A percentile compares a stretch with the other conserved stretches of the same genome.
Conservation (phyloP, 64 coral and sea anemone species). For the Stylophora pistillata region DNA sequence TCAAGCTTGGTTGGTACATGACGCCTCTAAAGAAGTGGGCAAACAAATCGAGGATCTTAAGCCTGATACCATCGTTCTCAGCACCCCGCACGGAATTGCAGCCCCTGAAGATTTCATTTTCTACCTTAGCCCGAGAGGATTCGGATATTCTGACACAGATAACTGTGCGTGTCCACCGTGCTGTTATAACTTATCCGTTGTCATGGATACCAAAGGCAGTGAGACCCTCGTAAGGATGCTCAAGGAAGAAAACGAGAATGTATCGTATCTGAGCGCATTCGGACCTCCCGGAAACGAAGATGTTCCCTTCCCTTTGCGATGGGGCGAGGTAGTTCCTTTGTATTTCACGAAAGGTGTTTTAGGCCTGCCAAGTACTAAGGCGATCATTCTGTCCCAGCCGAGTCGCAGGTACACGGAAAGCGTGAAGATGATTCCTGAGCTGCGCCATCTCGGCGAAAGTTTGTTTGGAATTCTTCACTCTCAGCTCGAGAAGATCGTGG, state of each 20-base stretch:
- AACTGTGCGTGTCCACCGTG: constrained; percentile 80
- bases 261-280: constrained; percentile 78
- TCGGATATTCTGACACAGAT: constrained; percentile 64
- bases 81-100: constrained; percentile 72
- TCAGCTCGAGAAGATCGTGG: constrained; percentile 14
- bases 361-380: constrained; percentile 41
- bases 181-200: constrained; percentile 73
- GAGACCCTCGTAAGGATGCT: constrained; percentile 58
- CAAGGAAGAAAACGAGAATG: constrained; percentile 39
- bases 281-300: constrained; percentile 74
- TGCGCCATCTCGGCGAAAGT: constrained; percentile 55
- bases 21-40: constrained; percentile 67
- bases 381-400: constrained; percentile 72
- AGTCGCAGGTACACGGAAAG: constrained; percentile 85
- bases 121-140: constrained; percentile 73
- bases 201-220: constrained; percentile 61
- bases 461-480: constrained; percentile 35
- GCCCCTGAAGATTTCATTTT: constrained; percentile 77
- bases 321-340: constrained; percentile 72
- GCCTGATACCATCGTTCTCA: constrained; percentile 78
- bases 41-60: constrained; percentile 59
- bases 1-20: constrained; percentile 71
- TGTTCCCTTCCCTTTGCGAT: constrained; percentile 72
- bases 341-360: constrained; percentile 59
- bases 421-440: constrained; percentile 72